Evolutionary conservation across 2,797 vertebrate species (phyloP), one percentile per base, ranked within the genome.

Genomic region (Chaunax sp.): DNA sequence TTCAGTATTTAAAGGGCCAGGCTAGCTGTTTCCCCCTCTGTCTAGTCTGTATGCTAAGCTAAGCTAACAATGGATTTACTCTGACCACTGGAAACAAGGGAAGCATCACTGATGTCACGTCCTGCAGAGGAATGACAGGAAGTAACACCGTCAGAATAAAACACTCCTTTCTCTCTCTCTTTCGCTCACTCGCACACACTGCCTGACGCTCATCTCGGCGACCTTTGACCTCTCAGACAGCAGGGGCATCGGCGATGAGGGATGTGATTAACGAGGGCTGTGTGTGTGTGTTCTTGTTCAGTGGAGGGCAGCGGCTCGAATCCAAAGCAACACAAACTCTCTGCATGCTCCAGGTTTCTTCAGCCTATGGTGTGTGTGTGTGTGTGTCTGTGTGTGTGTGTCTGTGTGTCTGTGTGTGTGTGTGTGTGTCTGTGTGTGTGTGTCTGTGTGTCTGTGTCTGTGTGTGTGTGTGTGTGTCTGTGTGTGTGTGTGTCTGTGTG

Each of bases 261-360:
- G 46, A 67, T 11, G 59, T 75, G 69, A 69, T 72, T 74, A 76
- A 76, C 49, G 33, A 35, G 33, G 33, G 10, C 8, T 35, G 28
- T 53, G 65, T 56, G 35, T 68, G 50, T 46, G 64, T 33, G 51
- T 26, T n/a, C 33, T 25, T 41, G 47, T 51, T 78, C 75, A 61
- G 37, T 74, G 75, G 35, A 77, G 73, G 66, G 72, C 1, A 71
- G 54, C 43, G 53, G 51, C 15, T 52, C 38, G 11, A 38, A 66
- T 69, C 69, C 54, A 33, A 50, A 64, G 66, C 72, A 75, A 81
- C 70, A 86, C 69, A 83, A 75, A 81, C 75, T 72, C 69, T 66
- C 71, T 26, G 56, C 64, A 8, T 46, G 65, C 64, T 51, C 44
- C 67, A 62, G 49, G 49, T 62, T 23, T 37, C 18, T 22, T 38